Base-by-base conservation (phyloP, 2,113 vertebrate species). In the Oophaga pumilio region DNA sequence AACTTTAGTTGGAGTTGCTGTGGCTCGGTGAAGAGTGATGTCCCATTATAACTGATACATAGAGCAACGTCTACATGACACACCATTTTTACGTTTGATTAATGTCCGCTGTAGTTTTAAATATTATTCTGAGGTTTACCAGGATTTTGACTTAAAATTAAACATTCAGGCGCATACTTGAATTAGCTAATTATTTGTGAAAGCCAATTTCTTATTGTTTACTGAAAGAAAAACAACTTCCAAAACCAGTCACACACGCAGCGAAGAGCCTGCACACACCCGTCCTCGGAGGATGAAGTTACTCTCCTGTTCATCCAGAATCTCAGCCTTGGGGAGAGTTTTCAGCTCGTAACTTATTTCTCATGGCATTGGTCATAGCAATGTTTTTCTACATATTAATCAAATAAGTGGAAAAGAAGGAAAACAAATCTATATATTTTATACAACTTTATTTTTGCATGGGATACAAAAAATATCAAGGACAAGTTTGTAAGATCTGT, bases 71-170 rank as follows among this genome's bases (percentile, higher is more conserved):
- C 62, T 82, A 88, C 74, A 77, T 77, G 87, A 88, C 87, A 66
- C 81, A 43, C 71, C 68, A 10, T 88, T 77, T 88, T 84, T 84
- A 77, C 24, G 14, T 84, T 77, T 88, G 87, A 88, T 88, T 88
- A 77, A 88, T 88, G 87, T 53, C n/a, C 13, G 66, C 89, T 92
- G 86, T 71, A 91, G 90, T 93, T 94, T 93, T 92, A 94, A 93
- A 93, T 90, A 92, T 88, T 91, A 89, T 91, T 93, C 90, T 92
- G 91, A 93, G 91, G 92, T 93, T 92, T 91, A 90, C 90, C 89
- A 93, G 93, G 92, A 92, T 93, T 91, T 90, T 91, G 91, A 92
- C 90, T 93, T 92, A 93, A 92, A 93, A 93, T 93, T 94, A 94
- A 94, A 93, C 95, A 93, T 94, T 91, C 90, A 92, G 91, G 76